Evolutionary conservation across 2,888 invertebrate species (phyloP), one percentile per base, ranked within the genome.

Genomic region (Xanthia icteritia): DNA sequence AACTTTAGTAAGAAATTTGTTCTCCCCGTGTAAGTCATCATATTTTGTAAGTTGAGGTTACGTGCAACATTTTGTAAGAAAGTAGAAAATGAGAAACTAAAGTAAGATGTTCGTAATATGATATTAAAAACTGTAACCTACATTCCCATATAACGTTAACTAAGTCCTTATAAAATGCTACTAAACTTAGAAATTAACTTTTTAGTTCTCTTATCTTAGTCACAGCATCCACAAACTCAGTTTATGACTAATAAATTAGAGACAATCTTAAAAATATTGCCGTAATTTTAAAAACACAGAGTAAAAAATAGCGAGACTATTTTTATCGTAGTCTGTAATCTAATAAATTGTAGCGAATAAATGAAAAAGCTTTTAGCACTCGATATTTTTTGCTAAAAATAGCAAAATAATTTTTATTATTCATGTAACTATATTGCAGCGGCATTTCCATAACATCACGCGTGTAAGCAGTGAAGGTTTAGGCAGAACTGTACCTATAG

Each of bases 141-240:
- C 17, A 73, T 73, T 64, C 61, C 31, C 48, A 23, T 42, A 23
- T 45, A 15, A 65, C 54, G 72, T 66, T 0, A 54, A 51, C 27
- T 6, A 67, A 74, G 6, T 69, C 45, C 31, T 45, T 77, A 45
- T 58, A 72, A 84, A 74, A 42, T 77, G 58, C n/a, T 63, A 58
- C 17, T 63, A 23, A 74, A 79, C 31, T 67, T 27, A 64, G 66
- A 73, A 76, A 74, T 64, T 72, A 67, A 61, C 45, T 69, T 58
- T 64, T 15, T 51, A 58, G 42, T 72, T 76, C 27, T 58, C 74
- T 81, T 82, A 84, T 83, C 84, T 72, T 23, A 20, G 23, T 13
- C 20, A 17, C 63, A 74, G 70, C 80, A 63, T 42, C 36, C 75
- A 73, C 27, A 67, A 77, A 79, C 64, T 27, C 11, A 70, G 66